A percentile compares a stretch with the other conserved stretches of the same genome.
Conservation (phyloP, 2,113 vertebrate genomes). For the Cardinalis cardinalis region DNA sequence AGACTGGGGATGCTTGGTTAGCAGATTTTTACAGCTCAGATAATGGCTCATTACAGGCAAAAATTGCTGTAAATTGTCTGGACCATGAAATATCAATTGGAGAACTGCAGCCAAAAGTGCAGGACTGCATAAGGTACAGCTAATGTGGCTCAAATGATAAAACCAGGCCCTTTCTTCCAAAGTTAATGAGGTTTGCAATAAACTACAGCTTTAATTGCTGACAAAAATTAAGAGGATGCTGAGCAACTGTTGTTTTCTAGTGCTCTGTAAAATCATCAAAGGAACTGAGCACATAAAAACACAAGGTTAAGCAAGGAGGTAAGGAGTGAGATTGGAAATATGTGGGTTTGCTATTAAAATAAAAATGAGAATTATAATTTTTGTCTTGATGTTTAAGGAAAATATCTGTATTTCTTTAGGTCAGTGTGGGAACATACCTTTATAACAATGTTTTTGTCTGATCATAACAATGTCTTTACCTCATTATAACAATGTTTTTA, state of each 20-base stretch:
- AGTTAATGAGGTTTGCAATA: neutral
- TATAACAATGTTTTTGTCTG: neutral
- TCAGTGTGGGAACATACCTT: constrained; percentile 48
- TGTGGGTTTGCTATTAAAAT: neutral
- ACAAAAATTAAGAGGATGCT: neutral
- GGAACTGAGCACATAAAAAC: neutral
- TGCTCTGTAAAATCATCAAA: neutral
- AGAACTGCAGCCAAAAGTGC: neutral
- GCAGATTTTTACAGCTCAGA: neutral
- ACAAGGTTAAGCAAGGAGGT: rapidly evolving
- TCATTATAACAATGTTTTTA: constrained; percentile 11
- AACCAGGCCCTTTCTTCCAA: neutral
- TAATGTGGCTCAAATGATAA: neutral
- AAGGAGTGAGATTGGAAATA: neutral
- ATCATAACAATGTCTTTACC: constrained; percentile 7
- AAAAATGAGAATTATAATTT: neutral
- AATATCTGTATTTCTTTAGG: neutral
- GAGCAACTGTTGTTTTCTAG: neutral
- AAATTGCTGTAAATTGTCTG: neutral
- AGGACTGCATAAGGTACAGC: neutral
- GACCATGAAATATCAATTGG: neutral
- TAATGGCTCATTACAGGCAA: neutral
- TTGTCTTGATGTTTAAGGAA: neutral
- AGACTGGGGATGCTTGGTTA: neutral
- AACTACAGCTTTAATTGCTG: neutral